phyloP scores from a whole-genome alignment of 2,888 invertebrate species.

The Ganaspis brasiliensis region DNA sequence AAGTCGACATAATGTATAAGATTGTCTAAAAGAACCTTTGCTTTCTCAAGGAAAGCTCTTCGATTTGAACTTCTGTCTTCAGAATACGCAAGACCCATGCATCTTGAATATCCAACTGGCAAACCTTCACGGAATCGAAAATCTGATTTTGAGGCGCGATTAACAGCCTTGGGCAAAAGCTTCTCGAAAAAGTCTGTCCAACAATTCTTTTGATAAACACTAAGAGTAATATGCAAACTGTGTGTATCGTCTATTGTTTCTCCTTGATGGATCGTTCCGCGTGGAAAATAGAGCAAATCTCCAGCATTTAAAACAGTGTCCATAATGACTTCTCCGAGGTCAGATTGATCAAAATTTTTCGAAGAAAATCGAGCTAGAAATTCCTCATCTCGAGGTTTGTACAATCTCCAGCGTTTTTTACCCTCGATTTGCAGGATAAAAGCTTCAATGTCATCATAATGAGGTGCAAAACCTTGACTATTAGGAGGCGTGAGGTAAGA shows the following conservation, averaged over 20 bases:
- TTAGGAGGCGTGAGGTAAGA: conserved; percentile 97
- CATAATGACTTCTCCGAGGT: conserved; percentile 90
- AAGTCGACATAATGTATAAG: conserved; percentile 82
- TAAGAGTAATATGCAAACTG: conserved; percentile 96
- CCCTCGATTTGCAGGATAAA: conserved; percentile 98
- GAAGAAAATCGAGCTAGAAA: conserved; percentile 92
- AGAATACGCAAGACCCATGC: conserved; percentile 88
- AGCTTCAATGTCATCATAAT: conserved; percentile 99
- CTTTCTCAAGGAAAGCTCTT: conserved; percentile 82
- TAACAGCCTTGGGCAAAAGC: conserved; percentile 88
- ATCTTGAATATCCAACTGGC: conserved; percentile 89
- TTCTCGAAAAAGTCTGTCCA: conserved; percentile 95
- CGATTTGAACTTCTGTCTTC: conserved; percentile 81
- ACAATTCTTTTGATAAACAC: conserved; percentile 94
- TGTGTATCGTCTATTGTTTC: conserved; percentile 89
- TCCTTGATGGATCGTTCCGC: conserved; percentile 94
- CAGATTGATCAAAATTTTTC: conserved; percentile 86
- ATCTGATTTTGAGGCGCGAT: conserved; percentile 87
- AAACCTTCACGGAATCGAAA: conserved; percentile 89
- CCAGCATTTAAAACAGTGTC: conserved; percentile 92
- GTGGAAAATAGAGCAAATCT: conserved; percentile 96
- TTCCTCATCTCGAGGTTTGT: conserved; percentile 88
- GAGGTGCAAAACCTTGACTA: conserved; percentile 99
- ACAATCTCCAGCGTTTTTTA: conserved; percentile 95
- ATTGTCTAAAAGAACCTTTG: conserved; percentile 73